A percentile compares a stretch with the other conserved stretches of the same genome.
Conservation (phyloP, 2,888 invertebrate genomes). For the Caradrina clavipalpis region DNA sequence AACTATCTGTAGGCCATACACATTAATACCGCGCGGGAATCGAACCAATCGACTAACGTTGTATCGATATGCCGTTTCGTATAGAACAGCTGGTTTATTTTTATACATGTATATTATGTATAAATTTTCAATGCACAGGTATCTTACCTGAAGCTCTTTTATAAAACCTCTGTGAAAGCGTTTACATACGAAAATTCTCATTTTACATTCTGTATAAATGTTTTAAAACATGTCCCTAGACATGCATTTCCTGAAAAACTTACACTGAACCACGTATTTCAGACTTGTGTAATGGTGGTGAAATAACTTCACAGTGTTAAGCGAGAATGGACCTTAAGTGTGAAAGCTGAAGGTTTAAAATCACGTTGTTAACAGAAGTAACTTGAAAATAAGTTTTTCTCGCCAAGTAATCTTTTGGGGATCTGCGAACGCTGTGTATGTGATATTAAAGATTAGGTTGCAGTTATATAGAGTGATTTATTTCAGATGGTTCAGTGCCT, state of each 20-base stretch:
- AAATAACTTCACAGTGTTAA: conserved; percentile 13
- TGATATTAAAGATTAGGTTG: conserved; percentile 34
- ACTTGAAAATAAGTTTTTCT: conserved; percentile 35
- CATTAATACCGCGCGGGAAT: too few relatives aligned
- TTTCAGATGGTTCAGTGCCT: neutral
- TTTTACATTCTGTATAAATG: conserved; percentile 49
- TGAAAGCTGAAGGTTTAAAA: neutral
- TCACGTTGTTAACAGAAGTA: conserved; percentile 1
- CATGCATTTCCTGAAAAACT: conserved; percentile 55
- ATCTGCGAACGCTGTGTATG: conserved; percentile 30
- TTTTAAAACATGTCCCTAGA: conserved; percentile 55
- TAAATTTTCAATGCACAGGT: conserved; percentile 19
- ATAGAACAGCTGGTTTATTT: too few relatives aligned
- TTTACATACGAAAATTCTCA: conserved; percentile 38
- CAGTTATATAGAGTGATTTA: conserved; percentile 28
- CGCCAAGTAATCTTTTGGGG: conserved; percentile 42
- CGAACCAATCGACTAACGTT: too few relatives aligned
- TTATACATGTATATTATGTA: too few relatives aligned
- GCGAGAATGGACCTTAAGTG: neutral
- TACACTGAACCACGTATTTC: conserved; percentile 53
- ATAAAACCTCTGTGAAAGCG: conserved; percentile 9
- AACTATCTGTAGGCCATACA: too few relatives aligned
- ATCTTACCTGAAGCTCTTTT: neutral
- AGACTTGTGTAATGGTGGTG: conserved; percentile 30
- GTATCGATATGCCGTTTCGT: too few relatives aligned